These are phyloP conservation scores for Eristalis tenax DNA, from an alignment of 2,888 invertebrate genomes.

Conservation along the genomic window DNA sequence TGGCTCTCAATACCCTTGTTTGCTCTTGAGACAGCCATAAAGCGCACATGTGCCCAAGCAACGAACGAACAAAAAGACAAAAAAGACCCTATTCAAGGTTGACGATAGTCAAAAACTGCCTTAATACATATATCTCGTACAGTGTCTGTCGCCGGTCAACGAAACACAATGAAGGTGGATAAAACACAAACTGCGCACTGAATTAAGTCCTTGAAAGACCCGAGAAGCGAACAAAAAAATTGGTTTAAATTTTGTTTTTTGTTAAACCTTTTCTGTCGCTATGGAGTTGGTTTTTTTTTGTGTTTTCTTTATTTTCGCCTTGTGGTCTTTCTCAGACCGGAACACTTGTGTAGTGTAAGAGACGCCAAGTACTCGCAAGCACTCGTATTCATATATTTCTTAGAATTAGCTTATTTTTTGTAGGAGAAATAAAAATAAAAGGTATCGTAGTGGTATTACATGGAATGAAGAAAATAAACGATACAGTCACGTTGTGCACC, in stretches of 20 bases:
- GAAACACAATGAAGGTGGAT: background rate
- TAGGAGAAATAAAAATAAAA: slow-evolving; percentile 7
- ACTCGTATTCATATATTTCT: slow-evolving; percentile 65
- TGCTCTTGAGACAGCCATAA: background rate
- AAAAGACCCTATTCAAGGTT: background rate
- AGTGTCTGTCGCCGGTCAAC: slow-evolving; percentile 2
- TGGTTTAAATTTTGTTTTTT: slow-evolving; percentile 16
- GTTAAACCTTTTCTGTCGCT: slow-evolving; percentile 19
- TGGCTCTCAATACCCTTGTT: background rate
- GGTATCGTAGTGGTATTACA: slow-evolving; percentile 28
- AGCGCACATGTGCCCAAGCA: background rate
- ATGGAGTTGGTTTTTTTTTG: slow-evolving; percentile 6
- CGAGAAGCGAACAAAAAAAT: slow-evolving; percentile 10
- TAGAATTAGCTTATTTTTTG: slow-evolving; percentile 53
- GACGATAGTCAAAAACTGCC: background rate
- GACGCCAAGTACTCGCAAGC: slow-evolving; percentile 55
- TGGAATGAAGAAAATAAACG: slow-evolving; percentile 34
- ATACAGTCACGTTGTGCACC: slow-evolving; percentile 25
- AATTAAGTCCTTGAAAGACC: slow-evolving; percentile 64
- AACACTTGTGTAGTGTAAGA: slow-evolving; percentile 51
- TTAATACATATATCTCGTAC: background rate
- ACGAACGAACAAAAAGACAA: background rate
- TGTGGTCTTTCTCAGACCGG: slow-evolving; percentile 49
- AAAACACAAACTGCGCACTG: slow-evolving; percentile 46
- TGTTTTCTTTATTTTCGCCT: too few species aligned